Evolutionary conservation across 2,797 vertebrate species (phyloP), one percentile per base, ranked within the genome.

Genomic region (Alosa sapidissima): DNA sequence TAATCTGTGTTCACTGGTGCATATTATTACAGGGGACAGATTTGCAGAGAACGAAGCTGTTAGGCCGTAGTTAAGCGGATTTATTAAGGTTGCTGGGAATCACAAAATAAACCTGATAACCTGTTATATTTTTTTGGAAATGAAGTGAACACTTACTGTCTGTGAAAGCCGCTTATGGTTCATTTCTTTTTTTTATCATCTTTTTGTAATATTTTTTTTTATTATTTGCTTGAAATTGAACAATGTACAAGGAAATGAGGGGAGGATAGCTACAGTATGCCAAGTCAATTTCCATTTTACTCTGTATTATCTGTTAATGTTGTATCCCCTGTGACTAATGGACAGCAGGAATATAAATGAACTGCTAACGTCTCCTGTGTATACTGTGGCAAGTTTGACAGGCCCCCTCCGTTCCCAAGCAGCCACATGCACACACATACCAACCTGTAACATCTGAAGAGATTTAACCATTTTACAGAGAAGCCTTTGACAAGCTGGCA

Each of bases 21-120:
- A 92, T 96, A 95, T 95, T 95, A 95, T 96, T 96, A 93, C 94
- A 92, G 91, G 91, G 93, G 94, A 95, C 94, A 95, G 95, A 94
- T 96, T 95, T 96, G 95, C 91, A 86, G 91, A 89, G 94, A 94
- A 94, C 94, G 92, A 93, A 96, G 94, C 95, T 88, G 92, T 95
- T 93, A 94, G 93, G 89, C 93, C 89, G 92, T 84, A 88, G 90
- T 91, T 95, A 95, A 96, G 94, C 94, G 92, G 94, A 95, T 96
- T 96, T 95, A 96, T 95, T 93, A 95, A 94, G 92, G 92, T 92
- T 93, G 92, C 89, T 90, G 92, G 92, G 92, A 95, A 93, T 96
- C 93, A 91, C 93, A 91, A 94, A 95, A 95, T 93, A 94, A 94
- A 95, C 93, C 91, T 88, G 94, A 96, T 94, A 95, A 96, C 94